Evolutionary conservation across 1,140 invertebrate genomes (phyloP).

Genomic region (Zaprionus davidi): DNA sequence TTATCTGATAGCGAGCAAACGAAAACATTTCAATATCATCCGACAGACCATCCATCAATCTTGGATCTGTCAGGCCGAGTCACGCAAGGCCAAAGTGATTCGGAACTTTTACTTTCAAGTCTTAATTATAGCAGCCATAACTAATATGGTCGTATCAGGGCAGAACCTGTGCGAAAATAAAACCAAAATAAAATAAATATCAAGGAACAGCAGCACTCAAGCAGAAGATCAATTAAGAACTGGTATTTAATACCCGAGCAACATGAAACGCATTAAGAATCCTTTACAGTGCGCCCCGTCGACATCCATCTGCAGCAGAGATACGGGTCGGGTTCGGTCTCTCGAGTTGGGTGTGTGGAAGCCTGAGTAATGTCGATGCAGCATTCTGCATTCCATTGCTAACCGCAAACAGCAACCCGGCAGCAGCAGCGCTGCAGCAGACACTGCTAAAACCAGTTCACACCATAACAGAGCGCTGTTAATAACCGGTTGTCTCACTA

Average conservation of each 20-base stretch:
- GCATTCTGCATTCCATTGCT: conserved; percentile 49
- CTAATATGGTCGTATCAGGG: conserved; percentile 11
- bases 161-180: conserved; percentile 16
- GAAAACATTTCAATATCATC: conserved; percentile 28
- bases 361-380: conserved; percentile 42
- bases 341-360: conserved; percentile 22
- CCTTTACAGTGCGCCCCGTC: conserved; percentile 32
- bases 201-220: conserved; percentile 8
- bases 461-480: conserved; percentile 30
- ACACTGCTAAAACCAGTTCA: conserved; percentile 44
- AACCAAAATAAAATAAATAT: background rate
- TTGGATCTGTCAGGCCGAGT: conserved; percentile 25
- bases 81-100: conserved; percentile 26
- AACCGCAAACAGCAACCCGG: conserved; percentile 39
- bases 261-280: conserved; percentile 51
- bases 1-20: conserved; percentile 14
- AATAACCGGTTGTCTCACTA: conserved; percentile 39
- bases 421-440: background rate
- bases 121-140: conserved; percentile 38
- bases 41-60: conserved; percentile 20
- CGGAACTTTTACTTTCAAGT: conserved; percentile 45
- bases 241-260: conserved; percentile 46
- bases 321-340: conserved; percentile 3
- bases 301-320: conserved; percentile 40
- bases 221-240: conserved; percentile 47